Evolutionary conservation across 2,888 invertebrate genomes (phyloP).

Genomic region (Pyrochroa serraticornis): DNA sequence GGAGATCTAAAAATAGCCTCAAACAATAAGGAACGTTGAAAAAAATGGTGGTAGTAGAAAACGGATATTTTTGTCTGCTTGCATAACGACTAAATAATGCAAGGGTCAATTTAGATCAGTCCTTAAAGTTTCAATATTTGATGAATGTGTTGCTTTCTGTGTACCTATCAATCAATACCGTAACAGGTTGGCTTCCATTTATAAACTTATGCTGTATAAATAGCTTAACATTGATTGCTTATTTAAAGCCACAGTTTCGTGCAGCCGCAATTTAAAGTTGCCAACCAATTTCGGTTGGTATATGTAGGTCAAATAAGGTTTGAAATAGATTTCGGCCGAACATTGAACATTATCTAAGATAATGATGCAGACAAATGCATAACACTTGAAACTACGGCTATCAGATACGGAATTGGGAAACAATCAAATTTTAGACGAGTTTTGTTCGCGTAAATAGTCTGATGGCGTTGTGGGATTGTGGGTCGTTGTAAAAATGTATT

Average conservation of each 20-base stretch:
- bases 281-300: background rate
- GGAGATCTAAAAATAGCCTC: too few species aligned
- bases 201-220: conserved; percentile 21
- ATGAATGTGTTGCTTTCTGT: background rate
- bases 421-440: conserved; percentile 1
- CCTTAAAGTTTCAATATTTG: too few species aligned
- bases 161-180: conserved; percentile 16
- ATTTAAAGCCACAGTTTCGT: conserved; percentile 22
- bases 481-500: conserved; percentile 3
- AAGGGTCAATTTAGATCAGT: too few species aligned
- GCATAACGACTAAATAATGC: too few species aligned
- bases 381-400: background rate
- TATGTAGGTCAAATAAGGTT: too few species aligned
- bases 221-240: conserved; percentile 21
- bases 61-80: too few species aligned
- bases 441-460: background rate
- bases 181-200: conserved; percentile 26
- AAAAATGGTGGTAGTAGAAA: too few species aligned
- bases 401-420: conserved; percentile 6
- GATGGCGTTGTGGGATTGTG: background rate
- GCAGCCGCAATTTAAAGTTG: conserved; percentile 10
- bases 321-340: background rate
- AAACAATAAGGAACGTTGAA: too few species aligned
- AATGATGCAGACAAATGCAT: background rate
- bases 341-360: conserved; percentile 7